Conservation (phyloP, 1,140 invertebrate genomes). For the Drosophila ficusphila region DNA sequence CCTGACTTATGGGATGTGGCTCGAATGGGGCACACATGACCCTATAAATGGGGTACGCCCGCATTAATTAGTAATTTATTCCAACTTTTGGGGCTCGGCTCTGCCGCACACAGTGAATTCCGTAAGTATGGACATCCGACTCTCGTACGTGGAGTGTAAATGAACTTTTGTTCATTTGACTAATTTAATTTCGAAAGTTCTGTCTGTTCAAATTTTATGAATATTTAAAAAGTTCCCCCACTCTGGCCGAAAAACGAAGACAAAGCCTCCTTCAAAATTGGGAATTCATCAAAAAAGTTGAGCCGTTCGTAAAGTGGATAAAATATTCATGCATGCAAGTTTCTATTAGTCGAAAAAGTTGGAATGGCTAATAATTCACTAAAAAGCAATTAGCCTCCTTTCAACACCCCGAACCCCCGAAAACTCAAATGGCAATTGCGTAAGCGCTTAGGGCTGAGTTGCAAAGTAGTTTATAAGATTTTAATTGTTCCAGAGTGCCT, state of each 20-base stretch:
- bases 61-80: conserved; percentile 77
- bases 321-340: conserved; percentile 79
- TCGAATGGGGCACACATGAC: conserved; percentile 1
- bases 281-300: conserved; percentile 82
- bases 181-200: conserved; percentile 77
- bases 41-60: conserved; percentile 32
- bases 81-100: conserved; percentile 39
- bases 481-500: too few species aligned
- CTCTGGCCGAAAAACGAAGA: conserved; percentile 60
- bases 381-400: conserved; percentile 69
- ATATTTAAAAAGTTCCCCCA: conserved; percentile 69
- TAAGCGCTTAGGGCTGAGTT: neutral
- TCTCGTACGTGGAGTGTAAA: conserved; percentile 35
- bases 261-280: conserved; percentile 75
- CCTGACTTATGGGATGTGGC: conserved; percentile 20
- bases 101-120: conserved; percentile 28
- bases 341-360: conserved; percentile 72
- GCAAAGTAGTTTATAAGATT: neutral
- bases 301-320: conserved; percentile 70
- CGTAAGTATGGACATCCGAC: conserved; percentile 14
- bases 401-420: conserved; percentile 6
- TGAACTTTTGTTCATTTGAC: conserved; percentile 77
- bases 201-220: conserved; percentile 72
- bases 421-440: conserved; percentile 37
- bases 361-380: conserved; percentile 67